A percentile compares a stretch with the other conserved stretches of the same genome.
Conservation (phyloP, 2,113 vertebrate species). For the Oceanites oceanicus region DNA sequence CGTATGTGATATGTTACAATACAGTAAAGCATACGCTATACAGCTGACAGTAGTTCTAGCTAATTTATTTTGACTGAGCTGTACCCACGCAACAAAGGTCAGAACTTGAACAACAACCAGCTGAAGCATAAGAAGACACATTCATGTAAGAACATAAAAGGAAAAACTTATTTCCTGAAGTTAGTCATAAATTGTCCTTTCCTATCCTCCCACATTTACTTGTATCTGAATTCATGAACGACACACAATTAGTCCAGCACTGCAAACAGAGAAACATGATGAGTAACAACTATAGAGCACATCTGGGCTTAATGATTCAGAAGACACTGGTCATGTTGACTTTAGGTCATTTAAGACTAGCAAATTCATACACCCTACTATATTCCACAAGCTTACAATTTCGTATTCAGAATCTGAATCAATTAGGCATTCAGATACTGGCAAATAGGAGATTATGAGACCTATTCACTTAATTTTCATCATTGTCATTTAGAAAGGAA, state of each 20-base stretch:
- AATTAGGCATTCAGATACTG: slow-evolving; percentile 11
- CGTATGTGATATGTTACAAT: background rate
- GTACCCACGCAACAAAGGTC: background rate
- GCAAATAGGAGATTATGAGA: slow-evolving; percentile 5
- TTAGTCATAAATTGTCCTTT: background rate
- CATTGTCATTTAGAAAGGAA: background rate
- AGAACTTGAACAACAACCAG: background rate
- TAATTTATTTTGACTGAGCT: background rate
- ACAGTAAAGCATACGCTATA: background rate
- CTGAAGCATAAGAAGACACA: background rate
- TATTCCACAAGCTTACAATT: background rate
- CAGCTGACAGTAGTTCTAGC: background rate
- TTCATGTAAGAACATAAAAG: background rate
- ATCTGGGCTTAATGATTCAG: background rate
- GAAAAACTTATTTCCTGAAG: background rate
- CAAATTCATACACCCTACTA: background rate
- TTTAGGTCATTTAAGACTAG: background rate
- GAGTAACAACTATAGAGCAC: background rate
- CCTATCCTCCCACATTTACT: background rate
- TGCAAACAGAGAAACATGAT: background rate
- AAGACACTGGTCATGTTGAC: background rate
- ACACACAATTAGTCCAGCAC: background rate
- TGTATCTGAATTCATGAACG: background rate
- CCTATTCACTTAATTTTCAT: slow-evolving; percentile 16
- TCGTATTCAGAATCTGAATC: background rate